Evolutionary conservation across 1,140 invertebrate genomes (phyloP), one percentile per base, ranked within the genome.

Genomic region (Cryptotermes secundus): DNA sequence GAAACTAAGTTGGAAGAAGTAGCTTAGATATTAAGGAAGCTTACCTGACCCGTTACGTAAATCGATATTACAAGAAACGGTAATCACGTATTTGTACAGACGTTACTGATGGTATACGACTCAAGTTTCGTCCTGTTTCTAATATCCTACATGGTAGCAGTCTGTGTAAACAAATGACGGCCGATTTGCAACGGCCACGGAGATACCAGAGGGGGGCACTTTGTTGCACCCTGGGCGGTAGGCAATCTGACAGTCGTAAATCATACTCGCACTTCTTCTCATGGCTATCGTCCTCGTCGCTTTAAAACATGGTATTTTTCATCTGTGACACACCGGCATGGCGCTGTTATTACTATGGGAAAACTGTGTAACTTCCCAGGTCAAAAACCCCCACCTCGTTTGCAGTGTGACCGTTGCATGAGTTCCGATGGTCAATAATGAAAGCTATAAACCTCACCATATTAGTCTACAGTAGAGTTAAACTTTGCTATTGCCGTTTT

Each of bases 241-340:
- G n/a, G n/a, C 59, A 72, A 72, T 72, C 59, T n/a, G 59, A 16
- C 59, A n/a, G 59, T 72, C 59, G 59, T 72, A 72, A 72, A 72
- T 72, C 59, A 72, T 31, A 72, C 59, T 72, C 59, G n/a, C 59
- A 72, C 59, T 72, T 72, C 59, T 72, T 72, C n/a, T 26, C 59
- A 72, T 72, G 59, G 59, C 3, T 72, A 31, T 31, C n/a, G 9
- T 72, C 59, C 59, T 31, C 59, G n/a, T 72, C 26, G n/a, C 59
- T 31, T 72, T n/a, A 72, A 22, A 72, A 72, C n/a, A 59, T 72
- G 59, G 26, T 26, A 72, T 72, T n/a, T 72, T 72, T 72, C 59
- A 72, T 72, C 59, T 19, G 59, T 72, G 59, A 72, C 26, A 31
- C n/a, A 72, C 26, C 59, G 31, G n/a, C 59, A 72, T 72, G 59